A percentile compares a stretch with the other conserved stretches of the same genome.
Conservation (phyloP, 2,888 invertebrate species). For the Aspidiotus rigidus region DNA sequence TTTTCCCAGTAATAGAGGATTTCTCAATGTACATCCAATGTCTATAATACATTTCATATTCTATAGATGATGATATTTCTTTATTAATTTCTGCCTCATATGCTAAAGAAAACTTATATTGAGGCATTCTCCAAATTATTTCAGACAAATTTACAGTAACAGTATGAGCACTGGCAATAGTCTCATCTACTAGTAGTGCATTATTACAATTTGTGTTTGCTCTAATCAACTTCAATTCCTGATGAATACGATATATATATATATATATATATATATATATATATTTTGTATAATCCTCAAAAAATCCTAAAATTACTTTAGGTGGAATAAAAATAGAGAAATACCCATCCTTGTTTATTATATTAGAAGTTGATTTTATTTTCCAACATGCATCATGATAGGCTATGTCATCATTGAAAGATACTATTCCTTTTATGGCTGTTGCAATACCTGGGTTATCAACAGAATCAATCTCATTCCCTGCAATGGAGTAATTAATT, state of each 20-base stretch:
- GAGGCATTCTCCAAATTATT: slow-evolving; percentile 4
- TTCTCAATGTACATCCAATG: not conserved
- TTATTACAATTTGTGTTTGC: slow-evolving; percentile 21
- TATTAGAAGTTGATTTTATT: slow-evolving; percentile 1
- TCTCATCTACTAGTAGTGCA: not conserved
- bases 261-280: too few relatives aligned
- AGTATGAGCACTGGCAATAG: slow-evolving; percentile 7
- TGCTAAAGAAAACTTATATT: slow-evolving; percentile 1
- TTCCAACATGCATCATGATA: slow-evolving; percentile 5
- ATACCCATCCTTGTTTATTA: not conserved
- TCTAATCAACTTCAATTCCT: slow-evolving; percentile 12
- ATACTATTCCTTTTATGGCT: slow-evolving; percentile 5
- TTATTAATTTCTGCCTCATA: slow-evolving; percentile 2
- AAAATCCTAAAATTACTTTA: not conserved
- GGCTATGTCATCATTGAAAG: slow-evolving; percentile 6
- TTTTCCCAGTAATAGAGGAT: not conserved
- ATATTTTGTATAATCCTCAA: not conserved
- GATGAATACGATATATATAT: slow-evolving; percentile 14
- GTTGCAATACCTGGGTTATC: slow-evolving; percentile 12
- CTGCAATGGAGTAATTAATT: slow-evolving; percentile 19
- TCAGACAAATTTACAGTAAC: slow-evolving; percentile 17
- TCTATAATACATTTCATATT: slow-evolving; percentile 3
- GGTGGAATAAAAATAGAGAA: not conserved
- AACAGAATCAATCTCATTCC: slow-evolving; percentile 21
- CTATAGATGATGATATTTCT: slow-evolving; percentile 5